A percentile compares a stretch with the other conserved stretches of the same genome.
phyloP scores from a whole-genome alignment of 2,888 invertebrate species.

The Zaprionus obscuricornis region DNA sequence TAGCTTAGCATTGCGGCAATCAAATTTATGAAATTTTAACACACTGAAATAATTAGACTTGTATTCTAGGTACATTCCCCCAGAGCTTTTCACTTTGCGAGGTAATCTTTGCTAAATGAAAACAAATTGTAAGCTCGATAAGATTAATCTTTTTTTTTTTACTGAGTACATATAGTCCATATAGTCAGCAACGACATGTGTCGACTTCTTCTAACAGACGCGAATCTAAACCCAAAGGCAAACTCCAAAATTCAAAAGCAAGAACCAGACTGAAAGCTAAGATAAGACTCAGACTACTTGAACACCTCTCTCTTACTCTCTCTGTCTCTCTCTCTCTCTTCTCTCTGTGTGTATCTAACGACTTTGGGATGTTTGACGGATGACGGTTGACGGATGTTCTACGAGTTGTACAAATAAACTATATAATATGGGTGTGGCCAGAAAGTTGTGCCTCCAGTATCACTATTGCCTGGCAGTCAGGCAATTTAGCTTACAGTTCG shows the following conservation, averaged over 20 bases:
- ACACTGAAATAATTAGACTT: conserved; percentile 19
- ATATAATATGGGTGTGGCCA: conserved; percentile 42
- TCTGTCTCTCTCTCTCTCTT: conserved; percentile 3
- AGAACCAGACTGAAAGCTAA: conserved; percentile 5
- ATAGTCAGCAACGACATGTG: too few species aligned
- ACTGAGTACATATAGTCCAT: conserved; percentile 13
- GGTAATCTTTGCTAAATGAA: conserved; percentile 17
- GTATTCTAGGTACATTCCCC: neutral
- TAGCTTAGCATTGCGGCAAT: conserved; percentile 21
- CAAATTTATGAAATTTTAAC: conserved; percentile 29
- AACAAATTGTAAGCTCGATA: conserved; percentile 47
- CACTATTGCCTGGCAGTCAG: neutral
- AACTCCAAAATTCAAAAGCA: too few species aligned
- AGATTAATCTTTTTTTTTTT: conserved; percentile 58
- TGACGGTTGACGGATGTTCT: conserved; percentile 15
- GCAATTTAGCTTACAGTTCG: neutral
- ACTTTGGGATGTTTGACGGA: conserved; percentile 18
- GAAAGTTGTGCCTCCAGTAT: conserved; percentile 36
- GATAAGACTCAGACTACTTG: conserved; percentile 33
- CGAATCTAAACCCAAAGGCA: too few species aligned
- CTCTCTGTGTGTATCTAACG: neutral
- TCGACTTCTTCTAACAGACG: neutral
- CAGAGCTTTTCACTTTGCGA: neutral
- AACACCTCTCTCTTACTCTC: neutral
- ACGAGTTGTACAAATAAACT: conserved; percentile 11